A percentile compares a stretch with the other conserved stretches of the same genome.
These are phyloP conservation scores for Nixonia krombeini DNA, from an alignment of 1,140 invertebrate species.

Conservation along the genomic window DNA sequence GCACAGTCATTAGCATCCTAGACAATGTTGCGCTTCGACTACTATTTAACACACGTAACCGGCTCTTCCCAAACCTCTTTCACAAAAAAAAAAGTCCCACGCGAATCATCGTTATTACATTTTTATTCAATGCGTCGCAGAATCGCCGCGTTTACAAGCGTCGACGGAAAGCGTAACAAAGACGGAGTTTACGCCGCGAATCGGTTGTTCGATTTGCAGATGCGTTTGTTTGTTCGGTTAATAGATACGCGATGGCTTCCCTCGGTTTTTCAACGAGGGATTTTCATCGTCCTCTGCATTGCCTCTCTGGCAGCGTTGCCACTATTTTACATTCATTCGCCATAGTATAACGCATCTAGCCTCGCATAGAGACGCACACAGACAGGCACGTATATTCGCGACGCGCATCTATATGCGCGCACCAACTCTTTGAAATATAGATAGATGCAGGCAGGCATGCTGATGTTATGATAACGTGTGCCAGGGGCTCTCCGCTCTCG, in stretches of 20 bases:
- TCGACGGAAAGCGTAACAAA: background rate
- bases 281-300: constrained; percentile 17
- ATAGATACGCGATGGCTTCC: too few relatives aligned
- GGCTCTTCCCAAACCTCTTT: constrained; percentile 9
- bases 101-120: background rate
- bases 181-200: too few relatives aligned
- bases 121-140: constrained; percentile 16
- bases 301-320: constrained; percentile 42
- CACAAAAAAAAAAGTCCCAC: background rate
- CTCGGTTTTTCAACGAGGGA: constrained; percentile 11
- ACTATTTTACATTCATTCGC: constrained; percentile 48
- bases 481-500: constrained; percentile 51
- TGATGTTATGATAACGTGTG: constrained; percentile 57
- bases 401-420: constrained; percentile 48
- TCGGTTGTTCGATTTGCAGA: too few relatives aligned
- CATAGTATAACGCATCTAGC: constrained; percentile 48
- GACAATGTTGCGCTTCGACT: constrained; percentile 45
- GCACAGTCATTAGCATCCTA: constrained; percentile 47
- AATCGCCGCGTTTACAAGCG: too few relatives aligned
- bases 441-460: constrained; percentile 55
- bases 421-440: constrained; percentile 59
- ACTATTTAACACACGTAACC: constrained; percentile 50
- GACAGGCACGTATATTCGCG: constrained; percentile 35
- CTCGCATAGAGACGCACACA: constrained; percentile 44
- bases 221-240: too few relatives aligned